phyloP scores from a whole-genome alignment of 2,888 invertebrate genomes.

The Abrostola triplasia region DNA sequence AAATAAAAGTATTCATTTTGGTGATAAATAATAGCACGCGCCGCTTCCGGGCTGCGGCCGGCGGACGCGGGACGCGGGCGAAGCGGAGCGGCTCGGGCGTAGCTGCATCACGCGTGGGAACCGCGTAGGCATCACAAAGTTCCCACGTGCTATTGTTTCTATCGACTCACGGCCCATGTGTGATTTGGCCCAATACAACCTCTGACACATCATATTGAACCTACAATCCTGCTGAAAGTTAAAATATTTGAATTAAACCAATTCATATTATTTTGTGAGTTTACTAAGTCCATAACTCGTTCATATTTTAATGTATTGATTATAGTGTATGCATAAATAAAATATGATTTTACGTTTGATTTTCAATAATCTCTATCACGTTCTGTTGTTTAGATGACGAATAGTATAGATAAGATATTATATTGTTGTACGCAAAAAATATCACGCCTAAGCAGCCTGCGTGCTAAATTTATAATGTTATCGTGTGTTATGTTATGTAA shows the following conservation, averaged over 20 bases:
- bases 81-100: slow-evolving; percentile 27
- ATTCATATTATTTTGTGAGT: neutral
- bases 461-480: slow-evolving; percentile 30
- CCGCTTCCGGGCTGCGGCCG: slow-evolving; percentile 49
- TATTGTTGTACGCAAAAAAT: slow-evolving; percentile 33
- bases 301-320: neutral
- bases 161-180: slow-evolving; percentile 46
- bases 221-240: slow-evolving; percentile 58
- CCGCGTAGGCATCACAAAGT: slow-evolving; percentile 58
- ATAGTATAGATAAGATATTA: slow-evolving; percentile 49
- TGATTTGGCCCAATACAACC: slow-evolving; percentile 46
- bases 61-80: slow-evolving; percentile 16
- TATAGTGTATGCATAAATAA: slow-evolving; percentile 4
- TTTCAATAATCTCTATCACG: slow-evolving; percentile 33
- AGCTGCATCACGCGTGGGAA: slow-evolving; percentile 64
- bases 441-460: slow-evolving; percentile 29
- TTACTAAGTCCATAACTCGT: neutral
- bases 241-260: slow-evolving; percentile 7
- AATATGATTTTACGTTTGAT: slow-evolving; percentile 19
- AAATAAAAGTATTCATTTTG: slow-evolving; percentile 37
- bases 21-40: slow-evolving; percentile 41
- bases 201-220: slow-evolving; percentile 63
- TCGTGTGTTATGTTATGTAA: slow-evolving; percentile 59
- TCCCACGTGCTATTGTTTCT: slow-evolving; percentile 73
- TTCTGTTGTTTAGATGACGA: slow-evolving; percentile 35